Conservation (phyloP, 2,113 vertebrate species). For the Alces alces region DNA sequence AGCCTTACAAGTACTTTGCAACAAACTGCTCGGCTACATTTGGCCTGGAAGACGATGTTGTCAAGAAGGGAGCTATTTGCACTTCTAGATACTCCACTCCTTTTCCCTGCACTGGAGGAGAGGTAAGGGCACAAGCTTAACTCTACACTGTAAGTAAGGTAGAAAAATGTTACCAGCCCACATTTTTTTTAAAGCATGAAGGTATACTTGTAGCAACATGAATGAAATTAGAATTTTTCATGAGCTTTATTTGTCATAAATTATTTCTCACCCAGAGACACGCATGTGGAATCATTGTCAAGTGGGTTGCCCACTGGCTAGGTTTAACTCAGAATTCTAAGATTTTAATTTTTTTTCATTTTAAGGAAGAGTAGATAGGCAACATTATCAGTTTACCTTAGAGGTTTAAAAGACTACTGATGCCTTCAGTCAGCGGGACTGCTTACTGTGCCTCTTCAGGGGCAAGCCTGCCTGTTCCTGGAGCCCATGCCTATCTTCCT, state of each 20-base stretch:
- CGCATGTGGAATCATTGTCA: slow-evolving; percentile 14
- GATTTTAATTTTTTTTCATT: not conserved
- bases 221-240: slow-evolving; percentile 70
- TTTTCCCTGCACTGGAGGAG: slow-evolving; percentile 93
- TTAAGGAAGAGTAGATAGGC: not conserved
- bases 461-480: not conserved
- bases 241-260: slow-evolving; percentile 70
- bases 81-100: slow-evolving; percentile 93
- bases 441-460: not conserved
- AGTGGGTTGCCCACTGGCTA: slow-evolving; percentile 3
- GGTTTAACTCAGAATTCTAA: slow-evolving; percentile 4
- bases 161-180: slow-evolving; percentile 71
- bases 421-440: not conserved
- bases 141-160: slow-evolving; percentile 28
- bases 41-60: slow-evolving; percentile 85
- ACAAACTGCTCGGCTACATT: slow-evolving; percentile 90
- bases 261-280: slow-evolving; percentile 50
- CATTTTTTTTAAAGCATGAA: slow-evolving; percentile 68
- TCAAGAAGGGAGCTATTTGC: slow-evolving; percentile 84
- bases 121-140: slow-evolving; percentile 84
- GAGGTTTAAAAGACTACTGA: not conserved
- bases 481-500: slow-evolving; percentile 1
- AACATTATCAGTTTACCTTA: not conserved
- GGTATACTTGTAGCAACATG: slow-evolving; percentile 68
- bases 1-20: slow-evolving; percentile 91